phyloP scores from a whole-genome alignment of 2,113 vertebrate genomes.

The Podiceps cristatus region DNA sequence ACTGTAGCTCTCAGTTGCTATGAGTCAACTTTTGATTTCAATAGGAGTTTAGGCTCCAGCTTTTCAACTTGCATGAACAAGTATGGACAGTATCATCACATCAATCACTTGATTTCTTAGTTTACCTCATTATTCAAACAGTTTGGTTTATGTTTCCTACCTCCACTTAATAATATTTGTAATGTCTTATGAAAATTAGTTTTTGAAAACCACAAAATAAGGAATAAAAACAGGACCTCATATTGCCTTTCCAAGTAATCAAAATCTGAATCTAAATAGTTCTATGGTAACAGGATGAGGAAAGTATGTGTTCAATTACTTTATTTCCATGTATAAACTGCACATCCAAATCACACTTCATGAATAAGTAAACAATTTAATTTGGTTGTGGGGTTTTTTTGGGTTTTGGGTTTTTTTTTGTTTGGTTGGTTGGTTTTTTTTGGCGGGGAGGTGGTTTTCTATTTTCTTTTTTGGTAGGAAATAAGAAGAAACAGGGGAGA shows the following conservation, averaged over 20 bases:
- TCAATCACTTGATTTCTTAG: neutral
- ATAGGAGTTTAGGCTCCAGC: neutral
- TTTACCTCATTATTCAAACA: constrained; percentile 1
- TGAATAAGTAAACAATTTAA: constrained; percentile 44
- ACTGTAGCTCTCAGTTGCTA: neutral
- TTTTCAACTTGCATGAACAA: neutral
- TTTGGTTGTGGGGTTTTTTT: neutral
- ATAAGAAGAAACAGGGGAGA: constrained; percentile 6
- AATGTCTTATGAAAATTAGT: constrained; percentile 44
- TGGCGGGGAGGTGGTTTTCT: neutral
- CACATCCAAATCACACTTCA: neutral
- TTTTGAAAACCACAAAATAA: constrained; percentile 30
- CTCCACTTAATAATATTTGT: constrained; percentile 15
- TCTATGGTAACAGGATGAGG: constrained; percentile 38
- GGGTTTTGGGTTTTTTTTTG: too few relatives aligned
- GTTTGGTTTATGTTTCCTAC: constrained; percentile 22
- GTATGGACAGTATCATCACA: too few relatives aligned
- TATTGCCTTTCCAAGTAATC: constrained; percentile 37
- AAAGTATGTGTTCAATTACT: constrained; percentile 51
- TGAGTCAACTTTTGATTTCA: neutral
- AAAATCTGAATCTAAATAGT: constrained; percentile 49
- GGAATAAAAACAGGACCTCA: constrained; percentile 34
- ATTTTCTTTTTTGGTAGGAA: constrained; percentile 19
- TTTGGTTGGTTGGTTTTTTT: too few relatives aligned
- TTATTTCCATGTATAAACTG: constrained; percentile 4